Base-by-base conservation (phyloP, 2,113 vertebrate species). In the Meleagris gallopavo region DNA sequence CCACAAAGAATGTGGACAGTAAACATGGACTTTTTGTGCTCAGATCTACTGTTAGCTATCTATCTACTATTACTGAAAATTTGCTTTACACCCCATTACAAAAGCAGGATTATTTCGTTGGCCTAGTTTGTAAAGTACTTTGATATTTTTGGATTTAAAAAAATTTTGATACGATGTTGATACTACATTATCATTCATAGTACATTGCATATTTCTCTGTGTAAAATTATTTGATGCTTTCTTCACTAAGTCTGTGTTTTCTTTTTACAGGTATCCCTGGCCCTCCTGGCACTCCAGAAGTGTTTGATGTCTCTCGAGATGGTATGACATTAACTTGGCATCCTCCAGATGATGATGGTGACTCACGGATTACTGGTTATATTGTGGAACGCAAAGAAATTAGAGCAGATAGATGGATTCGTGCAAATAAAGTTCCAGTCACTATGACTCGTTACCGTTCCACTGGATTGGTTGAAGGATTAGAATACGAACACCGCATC, bases 371-470 rank as follows among this genome's bases (percentile, higher is more conserved):
- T 84, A 98, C 98, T 72, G 99, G 99, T 74, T 99, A 99, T 64
- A 99, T 99, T 78, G 98, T 99, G 90, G 99, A 99, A 94, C 99
- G 99, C 86, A 99, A 99, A 96, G 99, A 99, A 97, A 98, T 99
- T 83, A 98, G 99, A 98, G 98, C 99, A 89, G 99, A 99, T 43
- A 97, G 99, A 90, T 99, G 99, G 99, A 98, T 99, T 71, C 99
- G 99, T 84, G 98, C 98, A 57, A 99, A 99, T 95, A 99, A 99
- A 98, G 98, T 99, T 60, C 98, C 99, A n/a, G 97, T 99, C 71
- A 99, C 99, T 27, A 99, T 99, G 99, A 99, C 99, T 85, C 98
- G 99, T 81, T 99, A 99, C 82, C 98, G 99, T 80, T 99, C 99
- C 36, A 99, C 99, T 90, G 99, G 98, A 41, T 97, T 99, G 91